Percentiles rank a stretch among this genome's conserved stretches.
Conservation (phyloP, 2,113 vertebrate species). For the Dolichotis patagonum region DNA sequence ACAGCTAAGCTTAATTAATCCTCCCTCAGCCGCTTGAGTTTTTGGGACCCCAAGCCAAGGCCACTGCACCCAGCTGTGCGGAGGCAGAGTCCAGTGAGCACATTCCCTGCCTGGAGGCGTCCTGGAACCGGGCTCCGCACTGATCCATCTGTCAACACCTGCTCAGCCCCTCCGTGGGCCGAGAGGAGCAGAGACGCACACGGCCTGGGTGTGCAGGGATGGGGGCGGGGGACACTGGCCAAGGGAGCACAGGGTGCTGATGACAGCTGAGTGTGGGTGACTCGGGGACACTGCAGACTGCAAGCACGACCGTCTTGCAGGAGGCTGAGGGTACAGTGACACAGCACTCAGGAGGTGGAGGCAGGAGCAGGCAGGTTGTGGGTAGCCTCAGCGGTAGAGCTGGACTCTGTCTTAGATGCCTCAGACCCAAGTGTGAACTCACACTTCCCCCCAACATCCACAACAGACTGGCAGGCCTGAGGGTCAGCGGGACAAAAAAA, state of each 20-base stretch:
- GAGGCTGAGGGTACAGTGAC: neutral
- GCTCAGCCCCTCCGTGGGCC: neutral
- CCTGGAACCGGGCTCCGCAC: neutral
- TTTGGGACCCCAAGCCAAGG: neutral
- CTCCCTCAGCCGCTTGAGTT: neutral
- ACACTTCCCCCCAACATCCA: neutral
- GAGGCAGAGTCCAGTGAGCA: neutral
- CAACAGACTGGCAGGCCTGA: neutral
- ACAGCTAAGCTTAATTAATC: neutral
- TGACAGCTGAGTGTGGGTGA: neutral
- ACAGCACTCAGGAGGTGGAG: neutral
- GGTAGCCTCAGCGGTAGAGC: neutral
- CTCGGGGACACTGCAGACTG: neutral
- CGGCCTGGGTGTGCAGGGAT: neutral
- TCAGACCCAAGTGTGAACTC: neutral
- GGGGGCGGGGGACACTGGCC: no score
- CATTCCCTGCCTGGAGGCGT: neutral
- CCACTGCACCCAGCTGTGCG: neutral
- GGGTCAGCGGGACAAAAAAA: neutral
- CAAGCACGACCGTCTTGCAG: neutral
- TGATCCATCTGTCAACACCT: neutral
- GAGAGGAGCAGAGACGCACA: neutral
- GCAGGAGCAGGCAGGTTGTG: neutral
- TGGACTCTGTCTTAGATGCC: no score
- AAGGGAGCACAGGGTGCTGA: neutral